phyloP scores from a whole-genome alignment of 2,888 invertebrate species.

The Cheilosia pagana region DNA sequence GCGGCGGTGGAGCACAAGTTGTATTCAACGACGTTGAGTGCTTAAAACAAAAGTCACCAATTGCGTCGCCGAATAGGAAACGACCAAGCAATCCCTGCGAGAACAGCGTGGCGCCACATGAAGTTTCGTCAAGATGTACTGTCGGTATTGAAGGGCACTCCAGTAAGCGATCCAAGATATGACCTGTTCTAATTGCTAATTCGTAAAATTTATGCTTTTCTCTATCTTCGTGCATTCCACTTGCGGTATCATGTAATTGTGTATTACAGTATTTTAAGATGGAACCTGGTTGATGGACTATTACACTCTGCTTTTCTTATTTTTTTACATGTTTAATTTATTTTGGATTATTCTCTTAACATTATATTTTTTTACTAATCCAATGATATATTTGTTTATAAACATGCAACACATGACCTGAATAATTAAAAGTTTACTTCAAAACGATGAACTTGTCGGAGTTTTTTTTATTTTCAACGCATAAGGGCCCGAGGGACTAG shows the following conservation, averaged over 20 bases:
- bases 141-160: constrained; percentile 83
- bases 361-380: constrained; percentile 63
- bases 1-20: constrained; percentile 97
- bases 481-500: too few relatives aligned
- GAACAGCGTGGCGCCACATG: constrained; percentile 78
- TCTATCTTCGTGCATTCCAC: constrained; percentile 30
- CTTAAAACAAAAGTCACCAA: constrained; percentile 92
- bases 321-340: constrained; percentile 64
- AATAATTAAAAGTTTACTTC: constrained; percentile 65
- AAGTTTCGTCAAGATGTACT: constrained; percentile 82
- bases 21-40: constrained; percentile 97
- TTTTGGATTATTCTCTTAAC: constrained; percentile 34
- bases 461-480: too few relatives aligned
- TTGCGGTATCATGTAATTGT: constrained; percentile 48
- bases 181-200: constrained; percentile 52
- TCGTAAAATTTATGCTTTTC: constrained; percentile 46
- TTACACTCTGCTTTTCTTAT: constrained; percentile 10
- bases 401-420: constrained; percentile 61
- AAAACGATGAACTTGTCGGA: not conserved
- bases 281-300: constrained; percentile 60
- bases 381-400: constrained; percentile 44
- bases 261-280: constrained; percentile 61
- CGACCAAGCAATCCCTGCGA: constrained; percentile 81
- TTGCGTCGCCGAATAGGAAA: constrained; percentile 83
- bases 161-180: constrained; percentile 82